Percentiles rank a stretch among this genome's conserved stretches.
These are phyloP conservation scores for Gari tellinella DNA, from an alignment of 2,888 invertebrate species.

Conservation along the genomic window DNA sequence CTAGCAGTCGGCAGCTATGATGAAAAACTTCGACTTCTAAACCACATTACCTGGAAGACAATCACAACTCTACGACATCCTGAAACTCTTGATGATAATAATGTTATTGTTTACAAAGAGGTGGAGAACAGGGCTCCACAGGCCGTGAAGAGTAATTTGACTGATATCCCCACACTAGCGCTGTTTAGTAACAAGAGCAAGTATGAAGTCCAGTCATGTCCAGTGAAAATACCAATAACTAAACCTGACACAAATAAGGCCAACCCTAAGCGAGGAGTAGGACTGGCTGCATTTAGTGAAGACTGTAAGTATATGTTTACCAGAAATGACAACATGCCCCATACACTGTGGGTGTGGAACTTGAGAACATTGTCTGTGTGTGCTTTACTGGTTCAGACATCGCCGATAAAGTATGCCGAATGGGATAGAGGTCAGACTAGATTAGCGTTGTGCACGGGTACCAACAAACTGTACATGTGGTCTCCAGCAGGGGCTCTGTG, in stretches of 20 bases:
- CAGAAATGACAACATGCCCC: slow-evolving; percentile 84
- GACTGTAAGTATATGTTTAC: slow-evolving; percentile 83
- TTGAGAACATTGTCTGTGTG: slow-evolving; percentile 77
- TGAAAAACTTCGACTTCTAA: slow-evolving; percentile 83
- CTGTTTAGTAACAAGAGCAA: slow-evolving; percentile 80
- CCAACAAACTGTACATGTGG: slow-evolving; percentile 85
- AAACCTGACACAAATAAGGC: slow-evolving; percentile 82
- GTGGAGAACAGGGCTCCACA: slow-evolving; percentile 73
- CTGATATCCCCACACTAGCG: slow-evolving; percentile 72
- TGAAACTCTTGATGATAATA: slow-evolving; percentile 66
- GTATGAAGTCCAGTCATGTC: slow-evolving; percentile 77
- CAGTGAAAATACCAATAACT: slow-evolving; percentile 76
- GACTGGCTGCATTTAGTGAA: slow-evolving; percentile 80
- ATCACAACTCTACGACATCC: slow-evolving; percentile 81
- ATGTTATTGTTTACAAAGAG: slow-evolving; percentile 79
- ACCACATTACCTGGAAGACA: slow-evolving; percentile 84
- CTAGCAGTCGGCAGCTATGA: slow-evolving; percentile 85
- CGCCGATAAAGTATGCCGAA: slow-evolving; percentile 82
- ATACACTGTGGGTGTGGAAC: slow-evolving; percentile 84
- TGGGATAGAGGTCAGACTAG: slow-evolving; percentile 83
- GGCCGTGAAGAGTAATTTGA: slow-evolving; percentile 65
- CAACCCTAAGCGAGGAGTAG: slow-evolving; percentile 83
- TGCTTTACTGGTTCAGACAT: slow-evolving; percentile 82
- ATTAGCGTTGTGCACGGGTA: slow-evolving; percentile 84
- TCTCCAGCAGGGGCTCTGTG: slow-evolving; percentile 83